A percentile compares a stretch with the other conserved stretches of the same genome.
Evolutionary conservation across 2,888 invertebrate genomes (phyloP).

Genomic region (Hypselothyrea guttata): DNA sequence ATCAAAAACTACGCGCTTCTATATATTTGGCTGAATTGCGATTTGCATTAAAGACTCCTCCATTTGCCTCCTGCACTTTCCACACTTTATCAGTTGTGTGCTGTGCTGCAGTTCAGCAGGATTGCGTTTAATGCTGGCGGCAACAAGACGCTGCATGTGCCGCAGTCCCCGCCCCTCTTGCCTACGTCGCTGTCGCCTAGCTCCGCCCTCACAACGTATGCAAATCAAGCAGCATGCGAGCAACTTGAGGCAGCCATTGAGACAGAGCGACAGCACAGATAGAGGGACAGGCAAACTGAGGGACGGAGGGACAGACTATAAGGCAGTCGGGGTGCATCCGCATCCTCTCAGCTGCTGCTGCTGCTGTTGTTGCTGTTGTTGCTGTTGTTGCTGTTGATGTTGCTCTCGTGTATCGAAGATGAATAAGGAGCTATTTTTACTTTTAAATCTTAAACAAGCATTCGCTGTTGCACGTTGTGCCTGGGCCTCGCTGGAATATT

Average conservation of each 20-base stretch:
- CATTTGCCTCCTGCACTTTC: slow-evolving; percentile 28
- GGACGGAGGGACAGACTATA: slow-evolving; percentile 14
- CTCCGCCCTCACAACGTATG: slow-evolving; percentile 51
- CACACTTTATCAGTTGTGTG: no score
- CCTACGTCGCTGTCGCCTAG: slow-evolving; percentile 1
- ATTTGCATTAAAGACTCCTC: slow-evolving; percentile 11
- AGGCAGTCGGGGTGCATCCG: slow-evolving; percentile 40
- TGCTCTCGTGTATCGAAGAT: slow-evolving; percentile 75
- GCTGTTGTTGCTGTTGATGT: no score
- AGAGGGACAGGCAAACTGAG: not conserved
- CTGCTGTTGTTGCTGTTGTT: no score
- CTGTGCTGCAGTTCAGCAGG: slow-evolving; percentile 13
- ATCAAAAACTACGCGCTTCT: no score
- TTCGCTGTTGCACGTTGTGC: slow-evolving; percentile 10
- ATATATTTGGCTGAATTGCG: slow-evolving; percentile 26
- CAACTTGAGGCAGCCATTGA: slow-evolving; percentile 37
- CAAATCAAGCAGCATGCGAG: slow-evolving; percentile 65
- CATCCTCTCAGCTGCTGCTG: slow-evolving; percentile 49
- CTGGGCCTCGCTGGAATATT: slow-evolving; percentile 26
- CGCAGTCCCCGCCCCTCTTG: slow-evolving; percentile 7
- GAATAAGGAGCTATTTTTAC: slow-evolving; percentile 82
- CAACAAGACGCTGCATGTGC: slow-evolving; percentile 28
- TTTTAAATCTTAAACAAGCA: slow-evolving; percentile 73
- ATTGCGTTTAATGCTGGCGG: slow-evolving; percentile 47
- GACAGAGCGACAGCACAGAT: slow-evolving; percentile 4